Base-by-base conservation (phyloP, 2,888 invertebrate species). In the Apodemia duryi region DNA sequence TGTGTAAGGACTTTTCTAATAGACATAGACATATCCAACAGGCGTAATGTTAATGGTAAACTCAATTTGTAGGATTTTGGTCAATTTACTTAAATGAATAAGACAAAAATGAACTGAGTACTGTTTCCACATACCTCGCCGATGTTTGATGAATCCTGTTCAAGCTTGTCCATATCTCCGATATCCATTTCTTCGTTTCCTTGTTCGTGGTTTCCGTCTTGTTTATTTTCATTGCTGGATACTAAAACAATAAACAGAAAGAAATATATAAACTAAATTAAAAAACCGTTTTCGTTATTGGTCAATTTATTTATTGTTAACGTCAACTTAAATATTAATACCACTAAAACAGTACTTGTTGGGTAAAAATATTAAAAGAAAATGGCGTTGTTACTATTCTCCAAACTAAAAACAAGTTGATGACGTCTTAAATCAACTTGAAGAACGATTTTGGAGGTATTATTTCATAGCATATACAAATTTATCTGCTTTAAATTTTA, bases 81-180 rank as follows among this genome's bases (percentile, higher is more conserved):
- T 7, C 38, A 38, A 7, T 38, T 38, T 38, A 38, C 21, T 21
- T 21, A 21, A 21, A 21, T 21, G 21, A 21, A 21, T 21, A 21
- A 21, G 21, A 21, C 38, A 1, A 7, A 38, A 38, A 38, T 38
- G 0, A 46, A 46, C 46, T 13, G 13, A 46, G 6, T 13, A 57
- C 43, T 21, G 21, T 13, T 9, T n/a, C 21, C 28, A 51, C 52
- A 71, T 76, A 91, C 92, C 87, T 92, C 92, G 70, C 91, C 91
- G 75, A 92, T 92, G 68, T 91, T 92, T 6, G 87, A 87, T 6
- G 87, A 75, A 66, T 92, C 92, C 70, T 92, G 92, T 75, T 92
- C 92, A 5, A 92, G 75, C 71, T 92, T 92, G 68, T 92, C 92
- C 90, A 92, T 91, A 61, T 92, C 92, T 5, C 86, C 91, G 80